Evolutionary conservation across 2,888 invertebrate species (phyloP).

Genomic region (Spatulosminthurus flaviceps): DNA sequence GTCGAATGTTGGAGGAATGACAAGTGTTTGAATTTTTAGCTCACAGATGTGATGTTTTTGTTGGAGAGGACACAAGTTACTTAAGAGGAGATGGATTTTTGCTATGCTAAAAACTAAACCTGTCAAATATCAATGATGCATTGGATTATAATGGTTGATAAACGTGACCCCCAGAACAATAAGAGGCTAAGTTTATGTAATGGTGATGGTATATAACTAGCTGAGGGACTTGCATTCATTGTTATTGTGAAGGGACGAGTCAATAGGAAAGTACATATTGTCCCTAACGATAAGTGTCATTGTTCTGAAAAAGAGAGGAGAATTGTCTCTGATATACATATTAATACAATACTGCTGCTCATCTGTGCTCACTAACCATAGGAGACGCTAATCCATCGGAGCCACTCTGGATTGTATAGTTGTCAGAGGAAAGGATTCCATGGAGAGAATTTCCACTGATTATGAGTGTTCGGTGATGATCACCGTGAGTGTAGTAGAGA

Average conservation of each 20-base stretch:
- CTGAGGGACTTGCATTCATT: background rate
- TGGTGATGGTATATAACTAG: background rate
- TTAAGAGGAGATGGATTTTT: background rate
- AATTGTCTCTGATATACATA: too few species aligned
- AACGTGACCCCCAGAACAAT: constrained; percentile 1
- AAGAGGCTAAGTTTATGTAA: constrained; percentile 9
- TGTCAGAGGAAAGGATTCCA: constrained; percentile 32
- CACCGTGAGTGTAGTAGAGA: background rate
- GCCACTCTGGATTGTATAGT: constrained; percentile 16
- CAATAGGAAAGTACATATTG: background rate
- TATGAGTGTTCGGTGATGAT: constrained; percentile 12
- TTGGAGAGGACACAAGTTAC: too few species aligned
- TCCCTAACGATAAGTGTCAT: background rate
- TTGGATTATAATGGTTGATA: constrained; percentile 7
- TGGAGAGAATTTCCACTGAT: constrained; percentile 14
- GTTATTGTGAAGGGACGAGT: background rate
- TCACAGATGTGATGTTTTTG: too few species aligned
- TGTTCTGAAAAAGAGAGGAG: background rate
- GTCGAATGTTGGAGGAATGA: too few species aligned
- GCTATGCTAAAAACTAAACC: background rate
- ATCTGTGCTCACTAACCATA: constrained; percentile 11
- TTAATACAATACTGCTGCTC: too few species aligned
- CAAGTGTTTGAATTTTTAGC: too few species aligned
- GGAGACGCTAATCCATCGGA: constrained; percentile 26
- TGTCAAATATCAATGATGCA: background rate